Evolutionary conservation across 2,888 invertebrate species (phyloP).

Genomic region (Alviniconcha strummeri): DNA sequence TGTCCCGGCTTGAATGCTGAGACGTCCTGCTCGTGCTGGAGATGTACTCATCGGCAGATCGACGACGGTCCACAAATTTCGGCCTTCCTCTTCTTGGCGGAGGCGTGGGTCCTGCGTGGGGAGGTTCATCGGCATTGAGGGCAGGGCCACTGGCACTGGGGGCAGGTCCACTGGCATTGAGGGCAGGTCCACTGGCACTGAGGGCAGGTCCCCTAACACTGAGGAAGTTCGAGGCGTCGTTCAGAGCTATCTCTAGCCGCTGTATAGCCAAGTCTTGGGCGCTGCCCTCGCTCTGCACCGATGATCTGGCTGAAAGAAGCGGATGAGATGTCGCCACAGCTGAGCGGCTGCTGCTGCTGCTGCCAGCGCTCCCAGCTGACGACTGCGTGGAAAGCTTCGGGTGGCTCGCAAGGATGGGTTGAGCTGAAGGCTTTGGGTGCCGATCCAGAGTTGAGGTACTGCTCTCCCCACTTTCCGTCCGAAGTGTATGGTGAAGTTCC

Average conservation of each 20-base stretch:
- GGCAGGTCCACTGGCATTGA: neutral
- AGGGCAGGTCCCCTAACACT: neutral
- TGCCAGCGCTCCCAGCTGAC: too few species aligned
- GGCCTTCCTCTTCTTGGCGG: neutral
- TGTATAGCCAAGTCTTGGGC: slow-evolving; percentile 17
- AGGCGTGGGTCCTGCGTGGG: neutral
- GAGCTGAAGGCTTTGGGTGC: too few species aligned
- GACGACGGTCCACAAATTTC: neutral
- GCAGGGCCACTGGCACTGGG: too few species aligned
- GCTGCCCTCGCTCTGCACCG: slow-evolving; percentile 10
- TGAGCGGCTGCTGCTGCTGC: neutral
- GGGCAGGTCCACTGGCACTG: too few species aligned
- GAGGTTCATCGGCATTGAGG: neutral
- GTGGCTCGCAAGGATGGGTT: neutral
- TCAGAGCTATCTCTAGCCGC: slow-evolving; percentile 21
- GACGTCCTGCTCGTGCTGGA: too few species aligned
- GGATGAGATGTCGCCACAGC: neutral
- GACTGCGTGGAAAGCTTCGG: too few species aligned
- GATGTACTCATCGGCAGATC: neutral
- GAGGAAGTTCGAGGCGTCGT: slow-evolving; percentile 12
- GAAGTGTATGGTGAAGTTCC: neutral
- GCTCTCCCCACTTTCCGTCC: neutral
- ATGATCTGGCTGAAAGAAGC: neutral
- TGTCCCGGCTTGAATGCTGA: too few species aligned
- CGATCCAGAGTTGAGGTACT: neutral